phyloP scores from a whole-genome alignment of 2,113 vertebrate species.

The Elephantulus edwardii region DNA sequence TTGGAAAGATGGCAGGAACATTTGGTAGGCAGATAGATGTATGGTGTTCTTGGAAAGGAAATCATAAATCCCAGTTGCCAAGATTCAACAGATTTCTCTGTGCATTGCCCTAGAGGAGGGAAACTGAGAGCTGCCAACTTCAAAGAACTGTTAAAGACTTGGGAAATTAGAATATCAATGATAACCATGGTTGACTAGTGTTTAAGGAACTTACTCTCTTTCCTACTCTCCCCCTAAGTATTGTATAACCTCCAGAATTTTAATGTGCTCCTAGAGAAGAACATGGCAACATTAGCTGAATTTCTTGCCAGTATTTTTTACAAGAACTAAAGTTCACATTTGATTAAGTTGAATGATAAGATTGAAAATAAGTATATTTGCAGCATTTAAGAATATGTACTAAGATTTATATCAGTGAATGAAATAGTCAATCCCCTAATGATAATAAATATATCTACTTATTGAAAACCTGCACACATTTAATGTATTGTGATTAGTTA shows the following conservation, averaged over 20 bases:
- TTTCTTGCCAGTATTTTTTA: background rate
- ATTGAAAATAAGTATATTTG: slow-evolving; percentile 26
- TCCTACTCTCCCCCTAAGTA: background rate
- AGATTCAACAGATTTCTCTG: background rate
- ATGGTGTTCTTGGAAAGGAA: background rate
- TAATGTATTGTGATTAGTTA: background rate
- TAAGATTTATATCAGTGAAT: background rate
- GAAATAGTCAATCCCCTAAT: background rate
- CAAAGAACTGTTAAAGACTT: background rate
- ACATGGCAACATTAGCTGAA: background rate
- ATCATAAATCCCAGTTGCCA: background rate
- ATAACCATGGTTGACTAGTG: background rate
- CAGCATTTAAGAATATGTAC: background rate
- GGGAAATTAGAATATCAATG: background rate
- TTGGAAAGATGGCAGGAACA: background rate
- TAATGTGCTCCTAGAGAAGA: background rate
- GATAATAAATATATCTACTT: background rate
- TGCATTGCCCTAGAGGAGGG: background rate
- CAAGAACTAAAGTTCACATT: background rate
- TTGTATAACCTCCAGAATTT: background rate
- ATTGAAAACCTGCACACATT: background rate
- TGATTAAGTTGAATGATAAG: slow-evolving; percentile 43
- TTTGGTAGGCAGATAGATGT: background rate
- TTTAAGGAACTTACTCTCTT: background rate
- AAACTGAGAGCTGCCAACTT: background rate